Base-by-base conservation (phyloP, 1,140 invertebrate genomes). In the Thrips palmi region DNA sequence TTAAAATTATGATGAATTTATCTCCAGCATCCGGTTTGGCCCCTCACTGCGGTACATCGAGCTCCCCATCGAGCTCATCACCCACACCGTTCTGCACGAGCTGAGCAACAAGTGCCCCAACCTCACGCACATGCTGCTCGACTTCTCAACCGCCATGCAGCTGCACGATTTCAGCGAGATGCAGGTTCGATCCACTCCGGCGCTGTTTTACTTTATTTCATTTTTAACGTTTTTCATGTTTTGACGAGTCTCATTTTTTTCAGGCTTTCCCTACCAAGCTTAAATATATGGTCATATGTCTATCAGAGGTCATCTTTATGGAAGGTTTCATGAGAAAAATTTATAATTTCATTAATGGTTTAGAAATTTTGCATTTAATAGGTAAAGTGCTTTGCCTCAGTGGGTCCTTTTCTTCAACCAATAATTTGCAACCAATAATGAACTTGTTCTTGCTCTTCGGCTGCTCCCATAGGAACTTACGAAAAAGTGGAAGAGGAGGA, bases 261-360 rank as follows among this genome's bases (percentile, higher is more conserved):
- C 53, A 70, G 56, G 79, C 87, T 5, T 98, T 98, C 60, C 96
- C 96, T 10, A 94, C 92, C n/a, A 97, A 97, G 56, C 61, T 99
- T 4, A 74, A 78, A 20, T 94, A 91, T 51, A 74, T 99, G 62
- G 97, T 92, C 56, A 87, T 99, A 49, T 98, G 94, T 50, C 62
- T 99, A 1, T 97, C 91, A 0, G 94, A 98, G 58, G 94, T 98
- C 32, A 99, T 99, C 53, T 99, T 99, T 59, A 92, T 99, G 81
- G 96, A 99, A 60, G 96, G 94, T n/a, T 98, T 99, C 55, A 97
- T 99, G 89, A 65, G 96, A 41, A 94, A 98, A 60, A 97, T 98
- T 44, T 98, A 99, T 57, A 97, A 97, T 54, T 98, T 97, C 53
- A 94, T 99, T 50, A 97, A 97, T 44, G 94, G 93, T 6, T 56